Evolutionary conservation across 2,113 vertebrate genomes (phyloP), one percentile per base, ranked within the genome.

Genomic region (Hymenochirus boettgeri): DNA sequence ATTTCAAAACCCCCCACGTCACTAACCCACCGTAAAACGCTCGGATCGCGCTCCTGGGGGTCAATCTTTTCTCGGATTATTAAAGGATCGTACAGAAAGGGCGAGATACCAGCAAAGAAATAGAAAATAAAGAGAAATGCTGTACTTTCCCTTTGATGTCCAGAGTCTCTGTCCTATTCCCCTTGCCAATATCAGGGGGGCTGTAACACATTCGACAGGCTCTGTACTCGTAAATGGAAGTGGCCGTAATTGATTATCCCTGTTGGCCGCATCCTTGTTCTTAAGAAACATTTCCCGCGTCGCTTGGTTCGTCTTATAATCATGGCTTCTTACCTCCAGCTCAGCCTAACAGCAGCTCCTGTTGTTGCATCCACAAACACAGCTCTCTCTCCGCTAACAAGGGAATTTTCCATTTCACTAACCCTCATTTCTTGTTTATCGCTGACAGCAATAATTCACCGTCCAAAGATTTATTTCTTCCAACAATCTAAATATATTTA

Each of bases 351-450:
- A 0, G 3, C 65, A 77, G 79, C 72, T 71, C 78, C 70, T n/a
- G 9, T 31, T 74, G 76, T 69, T 76, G 65, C 76, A 77, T 83
- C n/a, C 74, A 75, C 74, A 75, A 87, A 77, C 76, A 74, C 79
- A 76, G 77, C 89, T 90, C 88, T 83, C 80, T 87, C 77, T 76
- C 70, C 81, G 87, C 83, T 67, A 80, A 89, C 82, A 77, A 63
- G 76, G 82, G 83, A 80, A 78, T 86, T 85, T 90, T 84, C 85
- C 83, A 75, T 91, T 88, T 84, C 80, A 85, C 88, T 91, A 94
- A 94, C 92, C 79, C 73, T n/a, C 74, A 82, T 89, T 91, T 83
- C 88, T 91, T 88, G 89, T 91, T n/a, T 89, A 91, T 90, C 80
- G 84, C 72, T 74, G 72, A 71, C 64, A 69, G 76, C 82, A 93